Evolutionary conservation across 2,113 vertebrate species (phyloP).

Genomic region (Chaenogobius annularis): DNA sequence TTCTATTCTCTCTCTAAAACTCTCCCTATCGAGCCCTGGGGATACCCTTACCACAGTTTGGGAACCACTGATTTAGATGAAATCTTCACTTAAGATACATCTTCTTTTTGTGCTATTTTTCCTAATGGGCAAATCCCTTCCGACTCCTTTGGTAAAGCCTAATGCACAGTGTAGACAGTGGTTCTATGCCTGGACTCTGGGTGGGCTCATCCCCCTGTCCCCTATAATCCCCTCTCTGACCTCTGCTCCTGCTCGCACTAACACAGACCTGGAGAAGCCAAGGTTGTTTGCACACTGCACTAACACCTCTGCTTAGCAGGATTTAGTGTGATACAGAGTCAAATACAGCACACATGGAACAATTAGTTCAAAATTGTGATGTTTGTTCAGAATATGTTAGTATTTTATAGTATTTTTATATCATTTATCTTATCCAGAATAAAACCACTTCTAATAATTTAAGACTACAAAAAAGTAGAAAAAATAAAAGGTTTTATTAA

Average conservation of each 20-base stretch:
- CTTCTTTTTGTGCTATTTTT: neutral
- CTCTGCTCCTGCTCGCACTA: conserved; percentile 38
- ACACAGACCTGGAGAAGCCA: conserved; percentile 10
- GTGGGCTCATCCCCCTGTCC: conserved; percentile 55
- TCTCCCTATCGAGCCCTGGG: too few relatives aligned
- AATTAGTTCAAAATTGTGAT: too few relatives aligned
- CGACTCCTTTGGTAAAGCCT: neutral
- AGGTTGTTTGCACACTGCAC: conserved; percentile 7
- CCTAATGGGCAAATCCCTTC: neutral
- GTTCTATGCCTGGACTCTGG: conserved; percentile 36
- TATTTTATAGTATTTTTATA: too few relatives aligned
- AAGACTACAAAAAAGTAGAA: too few relatives aligned
- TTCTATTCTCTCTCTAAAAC: too few relatives aligned
- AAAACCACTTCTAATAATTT: too few relatives aligned
- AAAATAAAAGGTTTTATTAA: too few relatives aligned
- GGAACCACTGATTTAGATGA: neutral
- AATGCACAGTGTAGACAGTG: conserved; percentile 17
- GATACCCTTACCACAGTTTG: neutral
- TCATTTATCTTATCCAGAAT: too few relatives aligned
- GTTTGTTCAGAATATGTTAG: too few relatives aligned
- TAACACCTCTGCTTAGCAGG: neutral
- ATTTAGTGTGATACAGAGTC: neutral
- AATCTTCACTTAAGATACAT: neutral
- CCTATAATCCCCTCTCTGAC: conserved; percentile 54
- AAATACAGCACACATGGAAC: neutral